Evolutionary conservation across 1,140 invertebrate species (phyloP), one percentile per base, ranked within the genome.

Genomic region (Drosophila sp.): DNA sequence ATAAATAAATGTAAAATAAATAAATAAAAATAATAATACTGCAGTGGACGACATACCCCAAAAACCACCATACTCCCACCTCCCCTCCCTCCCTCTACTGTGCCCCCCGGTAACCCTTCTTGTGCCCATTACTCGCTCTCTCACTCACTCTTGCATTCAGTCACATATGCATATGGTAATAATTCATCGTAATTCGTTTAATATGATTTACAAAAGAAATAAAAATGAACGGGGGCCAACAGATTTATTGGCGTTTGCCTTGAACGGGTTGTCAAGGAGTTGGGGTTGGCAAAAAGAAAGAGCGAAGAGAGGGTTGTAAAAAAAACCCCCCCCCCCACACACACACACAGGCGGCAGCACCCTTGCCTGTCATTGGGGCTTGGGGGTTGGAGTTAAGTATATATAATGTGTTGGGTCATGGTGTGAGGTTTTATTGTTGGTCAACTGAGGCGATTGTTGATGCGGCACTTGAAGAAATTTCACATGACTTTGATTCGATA

Each of bases 1-100:
- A 78, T 87, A 89, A 80, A 87, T 87, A 87, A 76, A 80, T 87
- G 81, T 68, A 80, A 72, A 80, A 87, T 89, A 89, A 89, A 89
- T 84, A 87, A 84, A 89, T 89, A 87, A 83, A 84, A 73, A 83
- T 76, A 80, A 71, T 77, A 77, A 69, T 82, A 70, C 84, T 80
- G 84, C 72, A 87, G 72, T 79, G 75, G 54, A 64, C 57, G 68
- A 56, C 68, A 70, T 50, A 74, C 66, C 61, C 44, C 61, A 27
- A 56, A 11, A 38, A 38, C 30, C 30, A 30, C 2, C 35, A 8
- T 10, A 38, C 6, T 1, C 33, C 33, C 3, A 35, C 4, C 3
- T 1, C 33, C 3, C 3, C 33, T 5, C 33, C 2, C 33, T 11
- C 8, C 35, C 35, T 38, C 8, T 11, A 10, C 10, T 11, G 11